Percentiles rank a stretch among this genome's conserved stretches.
Conservation (phyloP, 2,888 invertebrate species). For the Harmothoe impar region DNA sequence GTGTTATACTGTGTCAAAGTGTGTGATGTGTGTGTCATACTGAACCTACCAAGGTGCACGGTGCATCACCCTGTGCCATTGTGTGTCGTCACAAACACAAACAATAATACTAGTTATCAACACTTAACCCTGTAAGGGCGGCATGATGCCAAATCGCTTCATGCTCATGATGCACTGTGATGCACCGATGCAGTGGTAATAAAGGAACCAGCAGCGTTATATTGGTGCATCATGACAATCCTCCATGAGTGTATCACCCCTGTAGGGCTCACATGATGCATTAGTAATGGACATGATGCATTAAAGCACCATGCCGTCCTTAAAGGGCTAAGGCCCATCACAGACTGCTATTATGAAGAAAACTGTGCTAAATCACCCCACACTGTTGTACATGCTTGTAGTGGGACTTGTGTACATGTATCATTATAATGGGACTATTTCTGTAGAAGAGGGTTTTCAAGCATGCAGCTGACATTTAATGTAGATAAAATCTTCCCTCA, state of each 20-base stretch:
- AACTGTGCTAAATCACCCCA: slow-evolving; percentile 22
- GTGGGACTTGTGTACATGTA: not conserved
- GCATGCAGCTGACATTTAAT: not conserved
- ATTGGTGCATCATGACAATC: too few relatives aligned
- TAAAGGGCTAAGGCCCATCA: slow-evolving; percentile 52
- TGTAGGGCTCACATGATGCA: too few relatives aligned
- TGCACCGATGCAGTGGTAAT: too few relatives aligned
- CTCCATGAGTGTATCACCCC: too few relatives aligned
- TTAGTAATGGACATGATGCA: too few relatives aligned
- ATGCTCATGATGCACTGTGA: too few relatives aligned
- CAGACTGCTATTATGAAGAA: not conserved
- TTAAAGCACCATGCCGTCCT: not conserved
- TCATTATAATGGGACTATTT: not conserved
- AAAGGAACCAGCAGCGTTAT: too few relatives aligned
- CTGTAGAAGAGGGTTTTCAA: not conserved
- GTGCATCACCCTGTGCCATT: not conserved
- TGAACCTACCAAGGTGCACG: not conserved
- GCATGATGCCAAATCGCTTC: too few relatives aligned
- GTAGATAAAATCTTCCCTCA: not conserved
- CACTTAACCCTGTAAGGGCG: too few relatives aligned
- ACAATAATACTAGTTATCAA: slow-evolving; percentile 21
- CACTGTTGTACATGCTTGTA: not conserved
- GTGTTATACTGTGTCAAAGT: not conserved
- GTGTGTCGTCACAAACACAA: not conserved
- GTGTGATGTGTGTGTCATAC: not conserved